Conservation (phyloP, 2,797 vertebrate species). For the Leucoraja ocellata region DNA sequence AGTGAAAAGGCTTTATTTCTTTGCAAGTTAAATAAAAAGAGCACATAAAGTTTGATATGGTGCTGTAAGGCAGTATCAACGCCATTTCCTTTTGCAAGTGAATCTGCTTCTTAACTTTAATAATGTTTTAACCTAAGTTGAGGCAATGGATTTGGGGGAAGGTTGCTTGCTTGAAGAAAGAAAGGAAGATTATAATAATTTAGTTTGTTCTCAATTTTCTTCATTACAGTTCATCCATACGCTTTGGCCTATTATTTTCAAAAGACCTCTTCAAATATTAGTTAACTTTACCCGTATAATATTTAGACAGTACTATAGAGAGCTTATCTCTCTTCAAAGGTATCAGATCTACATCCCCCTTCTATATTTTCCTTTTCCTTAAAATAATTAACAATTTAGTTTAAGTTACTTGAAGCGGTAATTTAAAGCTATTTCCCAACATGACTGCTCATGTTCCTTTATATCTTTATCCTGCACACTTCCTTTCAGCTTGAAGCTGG, state of each 20-base stretch:
- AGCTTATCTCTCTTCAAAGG: constrained; percentile 18
- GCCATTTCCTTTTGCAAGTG: background rate
- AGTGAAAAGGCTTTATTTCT: background rate
- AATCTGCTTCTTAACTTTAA: constrained; percentile 9
- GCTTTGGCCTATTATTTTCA: constrained; percentile 15
- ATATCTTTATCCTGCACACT: background rate
- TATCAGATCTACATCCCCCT: constrained; percentile 12
- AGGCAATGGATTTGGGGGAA: background rate
- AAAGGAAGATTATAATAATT: background rate
- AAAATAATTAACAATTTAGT: constrained; percentile 16
- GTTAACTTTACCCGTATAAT: background rate
- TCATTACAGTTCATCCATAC: constrained; percentile 9
- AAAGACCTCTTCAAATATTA: constrained; percentile 10
- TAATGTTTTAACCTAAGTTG: background rate
- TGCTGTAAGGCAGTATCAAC: background rate
- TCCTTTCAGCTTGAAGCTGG: background rate
- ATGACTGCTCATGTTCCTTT: background rate
- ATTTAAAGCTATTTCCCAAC: constrained; percentile 9
- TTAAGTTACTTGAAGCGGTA: background rate
- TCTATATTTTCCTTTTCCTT: background rate
- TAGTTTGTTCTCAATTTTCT: constrained; percentile 18
- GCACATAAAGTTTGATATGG: background rate
- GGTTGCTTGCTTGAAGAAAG: background rate
- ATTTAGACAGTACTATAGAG: background rate
- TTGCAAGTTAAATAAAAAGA: background rate